phyloP scores from a whole-genome alignment of 2,113 vertebrate species.

The Coracopsis vasa region DNA sequence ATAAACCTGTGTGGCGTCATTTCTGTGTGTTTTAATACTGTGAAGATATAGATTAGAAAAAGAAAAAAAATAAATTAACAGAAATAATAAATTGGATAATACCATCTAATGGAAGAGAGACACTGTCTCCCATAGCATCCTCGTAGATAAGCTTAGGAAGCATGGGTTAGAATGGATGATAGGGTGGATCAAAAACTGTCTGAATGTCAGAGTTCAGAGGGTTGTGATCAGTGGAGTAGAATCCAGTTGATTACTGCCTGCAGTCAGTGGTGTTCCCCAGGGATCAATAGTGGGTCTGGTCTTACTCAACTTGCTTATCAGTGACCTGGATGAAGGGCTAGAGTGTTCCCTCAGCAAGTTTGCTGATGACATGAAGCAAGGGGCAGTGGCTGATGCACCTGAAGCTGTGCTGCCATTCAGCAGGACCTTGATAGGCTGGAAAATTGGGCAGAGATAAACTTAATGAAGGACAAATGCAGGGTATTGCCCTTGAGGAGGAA shows the following conservation, averaged over 20 bases:
- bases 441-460: not conserved
- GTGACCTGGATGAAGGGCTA: not conserved
- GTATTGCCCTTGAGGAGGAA: not conserved
- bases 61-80: not conserved
- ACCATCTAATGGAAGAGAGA: not conserved
- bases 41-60: not conserved
- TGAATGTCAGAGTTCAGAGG: not conserved
- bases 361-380: not conserved
- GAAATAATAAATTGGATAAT: not conserved
- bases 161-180: not conserved
- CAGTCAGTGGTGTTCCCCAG: not conserved
- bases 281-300: not conserved
- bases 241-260: not conserved
- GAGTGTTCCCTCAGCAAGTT: not conserved
- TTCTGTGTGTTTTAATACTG: accelerated
- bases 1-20: not conserved
- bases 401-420: not conserved
- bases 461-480: not conserved
- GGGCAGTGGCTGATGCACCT: not conserved
- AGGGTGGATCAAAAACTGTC: not conserved
- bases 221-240: not conserved
- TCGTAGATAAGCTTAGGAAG: not conserved
- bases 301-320: not conserved
- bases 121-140: not conserved
- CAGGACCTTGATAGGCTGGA: not conserved